A percentile compares a stretch with the other conserved stretches of the same genome.
phyloP scores from a whole-genome alignment of 1,140 invertebrate genomes.

The Hylyphantes graminicola region DNA sequence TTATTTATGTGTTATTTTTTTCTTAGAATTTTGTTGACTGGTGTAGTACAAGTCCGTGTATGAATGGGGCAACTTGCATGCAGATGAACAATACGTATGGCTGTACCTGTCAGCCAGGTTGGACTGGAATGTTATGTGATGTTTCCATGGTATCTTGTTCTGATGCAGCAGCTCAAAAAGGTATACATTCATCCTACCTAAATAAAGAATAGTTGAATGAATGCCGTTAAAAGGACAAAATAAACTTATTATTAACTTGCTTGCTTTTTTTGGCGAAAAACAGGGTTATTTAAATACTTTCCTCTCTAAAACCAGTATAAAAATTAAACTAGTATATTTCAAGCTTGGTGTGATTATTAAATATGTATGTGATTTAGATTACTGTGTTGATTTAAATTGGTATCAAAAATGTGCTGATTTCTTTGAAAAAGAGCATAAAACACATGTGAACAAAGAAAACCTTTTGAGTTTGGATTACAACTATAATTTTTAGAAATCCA shows the following conservation, averaged over 20 bases:
- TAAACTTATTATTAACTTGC: background rate
- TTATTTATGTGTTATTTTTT: slow-evolving; percentile 72
- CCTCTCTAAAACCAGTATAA: too few species aligned
- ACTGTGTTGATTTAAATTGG: too few species aligned
- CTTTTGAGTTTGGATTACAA: background rate
- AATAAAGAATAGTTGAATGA: background rate
- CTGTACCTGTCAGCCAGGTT: slow-evolving; percentile 87
- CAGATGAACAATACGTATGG: slow-evolving; percentile 84
- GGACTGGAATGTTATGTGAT: slow-evolving; percentile 94
- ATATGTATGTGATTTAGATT: too few species aligned
- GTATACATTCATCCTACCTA: slow-evolving; percentile 1
- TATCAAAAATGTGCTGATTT: too few species aligned
- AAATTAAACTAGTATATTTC: too few species aligned
- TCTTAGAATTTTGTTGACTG: slow-evolving; percentile 64
- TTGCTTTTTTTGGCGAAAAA: too few species aligned
- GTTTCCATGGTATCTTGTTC: slow-evolving; percentile 93
- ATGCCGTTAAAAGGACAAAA: background rate
- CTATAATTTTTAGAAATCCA: background rate
- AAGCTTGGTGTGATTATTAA: too few species aligned
- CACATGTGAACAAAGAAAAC: too few species aligned
- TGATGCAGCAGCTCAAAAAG: slow-evolving; percentile 78
- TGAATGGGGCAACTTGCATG: slow-evolving; percentile 85
- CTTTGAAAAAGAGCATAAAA: too few species aligned
- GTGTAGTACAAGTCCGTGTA: slow-evolving; percentile 74
- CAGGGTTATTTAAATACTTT: too few species aligned